Evolutionary conservation across 2,113 vertebrate species (phyloP), one percentile per base, ranked within the genome.

Genomic region (Synodontis membranacea): DNA sequence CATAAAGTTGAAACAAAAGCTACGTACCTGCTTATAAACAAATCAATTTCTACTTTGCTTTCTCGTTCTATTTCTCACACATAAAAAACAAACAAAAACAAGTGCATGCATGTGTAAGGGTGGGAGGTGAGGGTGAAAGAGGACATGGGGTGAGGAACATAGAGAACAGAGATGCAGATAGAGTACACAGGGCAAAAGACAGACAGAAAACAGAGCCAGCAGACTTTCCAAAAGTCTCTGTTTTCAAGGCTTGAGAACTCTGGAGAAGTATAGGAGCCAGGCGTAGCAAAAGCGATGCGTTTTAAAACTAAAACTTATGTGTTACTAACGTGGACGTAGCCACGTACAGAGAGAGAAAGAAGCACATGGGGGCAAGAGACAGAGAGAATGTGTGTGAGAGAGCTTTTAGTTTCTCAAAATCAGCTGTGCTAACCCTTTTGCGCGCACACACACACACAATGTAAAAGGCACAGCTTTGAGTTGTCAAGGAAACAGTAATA

Each of bases 401-500:
- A 86, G 79, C n/a, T 84, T 84, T 68, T 48, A 42, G 75, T 58
- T 84, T 89, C 78, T 56, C 39, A 58, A 89, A 86, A 86, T 84
- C 64, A 89, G 81, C 76, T 81, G 66, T 42, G 72, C 37, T 88
- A 50, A 79, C 44, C 25, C 60, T 46, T 37, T 68, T 19, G 34
- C 52, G 64, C 17, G 70, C 34, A 58, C 31, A 62, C 52, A 64
- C 37, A 46, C 39, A 48, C 66, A 68, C 60, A 17, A 37, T 48
- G 4, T 42, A 84, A 82, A 82, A 88, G 81, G 84, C 86, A 86
- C 86, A 86, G 81, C 89, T 86, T 87, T 75, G 81, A 86, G 89
- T 90, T 87, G 89, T 86, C 87, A 89, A 85, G 87, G 89, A 86
- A 86, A 90, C 87, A 82, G 78, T 80, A 86, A 87, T 87, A 90